Base-by-base conservation (phyloP, 2,797 vertebrate species). In the Gambelia wislizenii region DNA sequence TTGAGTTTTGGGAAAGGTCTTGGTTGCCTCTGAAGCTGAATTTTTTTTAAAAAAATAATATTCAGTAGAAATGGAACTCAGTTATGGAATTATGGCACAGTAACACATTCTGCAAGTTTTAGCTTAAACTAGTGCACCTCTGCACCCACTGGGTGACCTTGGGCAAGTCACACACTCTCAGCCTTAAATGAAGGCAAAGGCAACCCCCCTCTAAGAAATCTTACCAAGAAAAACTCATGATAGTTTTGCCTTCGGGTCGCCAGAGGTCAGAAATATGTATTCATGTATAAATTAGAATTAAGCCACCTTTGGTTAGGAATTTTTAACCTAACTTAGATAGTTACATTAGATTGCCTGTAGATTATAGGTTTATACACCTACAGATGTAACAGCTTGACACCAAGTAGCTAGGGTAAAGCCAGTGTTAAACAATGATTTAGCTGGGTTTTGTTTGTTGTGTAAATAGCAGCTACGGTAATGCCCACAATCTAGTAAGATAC, bases 1-100 rank as follows among this genome's bases (percentile, higher is more conserved):
- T 93, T 98, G 90, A 99, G 97, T 91, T 98, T 99, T 18, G 99
- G 99, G 87, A 99, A 99, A 84, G 98, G 97, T 1, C 98, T 98
- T 83, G 98, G 97, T 87, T 99, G 98, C 90, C 99, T 97, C 96
- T 98, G 96, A 91, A 99, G 98, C 99, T 99, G 96, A 88, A 96
- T 92, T 84, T 74, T 86, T n/a, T n/a, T n/a, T n/a, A n/a, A n/a
- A 93, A 47, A 61, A 56, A 56, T 10, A 59, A 44, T 56, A 56
- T 44, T 76, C 59, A 79, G 81, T 10, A n/a, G 1, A 12, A 39
- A 5, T 56, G 2, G 6, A 47, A 2, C 20, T 64, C 33, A 74
- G 6, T 87, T 64, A 36, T n/a, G 56, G 67, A 74, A 36, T 39
- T 49, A 86, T 6, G 9, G 39, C n/a, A 33, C 6, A 74, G 42